Percentiles rank a stretch among this genome's conserved stretches.
These are phyloP conservation scores for Epinotia brunnichana DNA, from an alignment of 2,888 invertebrate species.

Conservation along the genomic window DNA sequence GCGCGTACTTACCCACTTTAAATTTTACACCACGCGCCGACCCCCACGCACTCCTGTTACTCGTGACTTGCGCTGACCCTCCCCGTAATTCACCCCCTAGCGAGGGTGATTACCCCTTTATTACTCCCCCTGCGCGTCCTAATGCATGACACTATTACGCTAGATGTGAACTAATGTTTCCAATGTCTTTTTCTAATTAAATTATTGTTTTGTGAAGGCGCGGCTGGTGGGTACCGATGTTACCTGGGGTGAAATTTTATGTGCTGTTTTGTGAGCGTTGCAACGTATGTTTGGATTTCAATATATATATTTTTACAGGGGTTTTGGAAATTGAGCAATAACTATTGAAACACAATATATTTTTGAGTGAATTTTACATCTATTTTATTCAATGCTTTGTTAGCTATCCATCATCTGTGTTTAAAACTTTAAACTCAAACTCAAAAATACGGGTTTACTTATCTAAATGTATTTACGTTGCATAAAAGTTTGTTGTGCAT, in stretches of 20 bases:
- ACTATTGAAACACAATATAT: too few relatives aligned
- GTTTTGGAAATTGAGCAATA: too few relatives aligned
- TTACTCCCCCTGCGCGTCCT: slow-evolving; percentile 72
- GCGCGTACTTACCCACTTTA: neutral
- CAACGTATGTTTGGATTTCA: too few relatives aligned
- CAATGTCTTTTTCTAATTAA: slow-evolving; percentile 66
- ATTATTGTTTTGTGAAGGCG: slow-evolving; percentile 53
- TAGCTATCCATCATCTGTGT: too few relatives aligned
- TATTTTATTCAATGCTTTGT: too few relatives aligned
- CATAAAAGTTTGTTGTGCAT: too few relatives aligned
- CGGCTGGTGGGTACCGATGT: slow-evolving; percentile 7
- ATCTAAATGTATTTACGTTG: too few relatives aligned
- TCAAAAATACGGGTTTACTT: too few relatives aligned
- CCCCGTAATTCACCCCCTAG: slow-evolving; percentile 68
- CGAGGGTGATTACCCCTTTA: slow-evolving; percentile 79
- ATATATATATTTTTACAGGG: too few relatives aligned
- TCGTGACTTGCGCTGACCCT: slow-evolving; percentile 37
- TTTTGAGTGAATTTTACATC: too few relatives aligned
- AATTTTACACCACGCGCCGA: neutral
- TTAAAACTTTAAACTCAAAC: too few relatives aligned
- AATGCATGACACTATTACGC: slow-evolving; percentile 80
- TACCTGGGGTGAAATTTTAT: neutral
- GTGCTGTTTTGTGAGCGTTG: neutral
- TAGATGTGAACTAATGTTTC: slow-evolving; percentile 69
- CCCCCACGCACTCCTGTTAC: slow-evolving; percentile 1